Conservation (phyloP, 2,888 invertebrate species). For the Mycalesis mineus region DNA sequence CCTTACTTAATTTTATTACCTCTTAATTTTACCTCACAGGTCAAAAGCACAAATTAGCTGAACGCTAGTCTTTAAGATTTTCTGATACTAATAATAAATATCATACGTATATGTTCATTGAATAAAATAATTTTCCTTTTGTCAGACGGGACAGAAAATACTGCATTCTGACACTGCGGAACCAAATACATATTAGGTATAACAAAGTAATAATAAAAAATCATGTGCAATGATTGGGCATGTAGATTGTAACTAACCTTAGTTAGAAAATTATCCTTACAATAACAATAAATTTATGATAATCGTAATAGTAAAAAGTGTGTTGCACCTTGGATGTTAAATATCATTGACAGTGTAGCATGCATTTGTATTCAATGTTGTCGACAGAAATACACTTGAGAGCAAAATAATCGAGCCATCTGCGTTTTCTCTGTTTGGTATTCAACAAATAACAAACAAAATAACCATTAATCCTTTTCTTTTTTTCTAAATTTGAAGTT, state of each 20-base stretch:
- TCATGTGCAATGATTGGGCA: constrained; percentile 22
- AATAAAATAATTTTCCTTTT: constrained; percentile 40
- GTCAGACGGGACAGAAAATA: constrained; percentile 56
- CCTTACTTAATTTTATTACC: no score
- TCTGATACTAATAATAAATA: no score
- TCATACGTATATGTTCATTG: no score
- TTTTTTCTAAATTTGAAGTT: no score
- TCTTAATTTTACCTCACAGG: no score
- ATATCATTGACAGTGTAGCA: not conserved
- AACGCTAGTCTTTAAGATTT: no score
- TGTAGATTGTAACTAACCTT: constrained; percentile 31
- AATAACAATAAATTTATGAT: not conserved
- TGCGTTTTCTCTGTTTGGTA: no score
- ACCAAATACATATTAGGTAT: constrained; percentile 17
- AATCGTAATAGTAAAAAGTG: not conserved
- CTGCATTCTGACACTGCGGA: constrained; percentile 49
- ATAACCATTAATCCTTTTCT: no score
- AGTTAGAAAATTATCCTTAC: not conserved
- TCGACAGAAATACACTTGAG: not conserved
- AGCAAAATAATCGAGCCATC: no score
- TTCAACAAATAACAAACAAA: no score
- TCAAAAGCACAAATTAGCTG: no score
- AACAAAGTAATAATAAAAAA: constrained; percentile 42
- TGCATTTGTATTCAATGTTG: not conserved
- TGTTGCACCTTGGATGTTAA: not conserved